Percentiles rank a stretch among this genome's conserved stretches.
These are phyloP conservation scores for Vulpes ferrilata DNA, from an alignment of 2,113 vertebrate genomes.

Conservation along the genomic window DNA sequence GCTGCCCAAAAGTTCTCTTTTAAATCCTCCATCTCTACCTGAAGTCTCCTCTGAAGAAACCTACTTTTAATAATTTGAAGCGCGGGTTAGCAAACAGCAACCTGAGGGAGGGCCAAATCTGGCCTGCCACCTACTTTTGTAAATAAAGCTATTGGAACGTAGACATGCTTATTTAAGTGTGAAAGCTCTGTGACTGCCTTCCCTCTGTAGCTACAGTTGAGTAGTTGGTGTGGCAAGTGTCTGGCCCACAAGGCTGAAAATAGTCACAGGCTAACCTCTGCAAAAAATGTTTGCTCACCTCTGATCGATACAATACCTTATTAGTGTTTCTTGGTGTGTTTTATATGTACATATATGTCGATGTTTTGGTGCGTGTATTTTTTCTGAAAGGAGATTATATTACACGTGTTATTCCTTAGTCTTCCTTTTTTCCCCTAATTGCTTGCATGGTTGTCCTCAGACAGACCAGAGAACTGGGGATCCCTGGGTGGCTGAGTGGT, in stretches of 20 bases:
- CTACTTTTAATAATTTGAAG: neutral
- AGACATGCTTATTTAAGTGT: neutral
- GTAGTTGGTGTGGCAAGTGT: neutral
- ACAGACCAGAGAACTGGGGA: neutral
- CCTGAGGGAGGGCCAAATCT: neutral
- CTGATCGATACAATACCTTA: neutral
- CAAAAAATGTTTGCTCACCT: neutral
- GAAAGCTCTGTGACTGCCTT: neutral
- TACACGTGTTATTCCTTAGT: neutral
- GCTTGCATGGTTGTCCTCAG: neutral
- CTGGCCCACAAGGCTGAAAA: neutral
- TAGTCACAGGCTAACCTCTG: neutral
- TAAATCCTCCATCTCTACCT: neutral
- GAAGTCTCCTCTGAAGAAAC: neutral
- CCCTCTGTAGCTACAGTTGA: neutral
- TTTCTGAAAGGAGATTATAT: neutral
- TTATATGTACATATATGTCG: neutral
- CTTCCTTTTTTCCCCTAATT: neutral
- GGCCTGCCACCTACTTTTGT: neutral
- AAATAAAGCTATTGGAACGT: conserved; percentile 8
- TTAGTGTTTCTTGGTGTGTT: neutral
- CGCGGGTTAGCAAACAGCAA: neutral
- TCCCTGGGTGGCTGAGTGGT: too few relatives aligned
- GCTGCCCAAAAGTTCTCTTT: neutral
- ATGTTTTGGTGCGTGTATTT: neutral